Percentiles rank a stretch among this genome's conserved stretches.
Conservation (phyloP, 2,113 vertebrate species). For the Catharus minimus region DNA sequence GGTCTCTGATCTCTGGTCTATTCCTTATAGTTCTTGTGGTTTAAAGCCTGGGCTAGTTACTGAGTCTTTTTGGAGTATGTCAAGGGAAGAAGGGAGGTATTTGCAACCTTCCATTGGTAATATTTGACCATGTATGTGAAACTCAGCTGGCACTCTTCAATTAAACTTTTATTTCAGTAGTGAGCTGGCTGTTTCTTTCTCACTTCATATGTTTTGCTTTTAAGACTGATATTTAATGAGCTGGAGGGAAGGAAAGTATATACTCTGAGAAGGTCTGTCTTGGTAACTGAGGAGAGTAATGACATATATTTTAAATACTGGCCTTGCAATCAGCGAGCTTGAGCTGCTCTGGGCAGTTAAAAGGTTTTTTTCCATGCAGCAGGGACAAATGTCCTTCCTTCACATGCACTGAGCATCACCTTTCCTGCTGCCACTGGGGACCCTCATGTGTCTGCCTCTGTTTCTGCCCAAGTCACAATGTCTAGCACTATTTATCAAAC, state of each 20-base stretch:
- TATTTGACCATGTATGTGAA: not conserved
- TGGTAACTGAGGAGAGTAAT: not conserved
- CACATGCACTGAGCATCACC: rapidly evolving
- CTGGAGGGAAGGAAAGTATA: not conserved
- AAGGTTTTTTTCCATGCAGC: not conserved
- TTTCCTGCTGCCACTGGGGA: not conserved
- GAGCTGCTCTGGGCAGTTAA: not conserved
- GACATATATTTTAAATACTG: not conserved
- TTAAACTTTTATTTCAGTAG: not conserved
- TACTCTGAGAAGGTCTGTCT: not conserved
- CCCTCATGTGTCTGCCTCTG: not conserved
- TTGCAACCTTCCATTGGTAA: not conserved
- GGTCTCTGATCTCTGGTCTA: not conserved
- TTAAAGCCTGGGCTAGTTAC: not conserved
- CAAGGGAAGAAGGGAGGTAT: not conserved
- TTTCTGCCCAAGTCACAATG: not conserved
- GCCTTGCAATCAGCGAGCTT: not conserved
- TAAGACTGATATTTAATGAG: not conserved
- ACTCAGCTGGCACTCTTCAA: not conserved
- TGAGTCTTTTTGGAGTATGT: not conserved
- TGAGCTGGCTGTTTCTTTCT: not conserved
- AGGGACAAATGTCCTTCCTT: not conserved
- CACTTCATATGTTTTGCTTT: not conserved
- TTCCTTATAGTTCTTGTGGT: not conserved
- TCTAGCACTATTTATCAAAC: not conserved